phyloP scores from a whole-genome alignment of 1,140 invertebrate species.

The Cardiocondyla obscurior region DNA sequence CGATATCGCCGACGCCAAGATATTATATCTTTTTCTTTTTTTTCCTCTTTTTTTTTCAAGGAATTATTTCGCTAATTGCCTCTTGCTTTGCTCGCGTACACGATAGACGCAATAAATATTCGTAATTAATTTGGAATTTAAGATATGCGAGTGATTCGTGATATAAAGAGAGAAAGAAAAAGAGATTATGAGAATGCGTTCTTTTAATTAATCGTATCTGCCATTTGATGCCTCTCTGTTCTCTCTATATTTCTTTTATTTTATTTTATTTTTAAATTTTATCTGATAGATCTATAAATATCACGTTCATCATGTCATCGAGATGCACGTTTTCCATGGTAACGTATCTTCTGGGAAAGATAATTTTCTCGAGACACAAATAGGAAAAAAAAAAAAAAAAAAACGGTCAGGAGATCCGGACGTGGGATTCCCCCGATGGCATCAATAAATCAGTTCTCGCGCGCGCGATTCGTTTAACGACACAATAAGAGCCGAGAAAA shows the following conservation, averaged over 20 bases:
- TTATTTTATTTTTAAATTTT: neutral
- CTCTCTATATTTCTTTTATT: neutral
- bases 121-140: conserved; percentile 69
- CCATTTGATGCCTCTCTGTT: conserved; percentile 48
- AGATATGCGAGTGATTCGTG: conserved; percentile 60
- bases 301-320: neutral
- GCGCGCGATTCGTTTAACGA: conserved; percentile 67
- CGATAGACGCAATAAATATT: conserved; percentile 75
- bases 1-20: conserved; percentile 49
- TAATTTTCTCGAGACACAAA: conserved; percentile 53
- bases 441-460: conserved; percentile 74
- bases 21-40: conserved; percentile 66
- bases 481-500: conserved; percentile 75
- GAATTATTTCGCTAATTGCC: conserved; percentile 75
- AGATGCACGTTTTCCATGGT: neutral
- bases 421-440: conserved; percentile 75
- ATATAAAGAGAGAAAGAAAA: neutral
- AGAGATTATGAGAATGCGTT: conserved; percentile 38
- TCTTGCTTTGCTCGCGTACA: conserved; percentile 55
- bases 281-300: neutral
- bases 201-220: conserved; percentile 69
- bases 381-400: conserved; percentile 61
- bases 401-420: conserved; percentile 48
- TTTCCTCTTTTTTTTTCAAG: conserved; percentile 62
- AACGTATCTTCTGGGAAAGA: conserved; percentile 43